Conservation (phyloP, 2,113 vertebrate genomes). For the Benthochromis sp. region DNA sequence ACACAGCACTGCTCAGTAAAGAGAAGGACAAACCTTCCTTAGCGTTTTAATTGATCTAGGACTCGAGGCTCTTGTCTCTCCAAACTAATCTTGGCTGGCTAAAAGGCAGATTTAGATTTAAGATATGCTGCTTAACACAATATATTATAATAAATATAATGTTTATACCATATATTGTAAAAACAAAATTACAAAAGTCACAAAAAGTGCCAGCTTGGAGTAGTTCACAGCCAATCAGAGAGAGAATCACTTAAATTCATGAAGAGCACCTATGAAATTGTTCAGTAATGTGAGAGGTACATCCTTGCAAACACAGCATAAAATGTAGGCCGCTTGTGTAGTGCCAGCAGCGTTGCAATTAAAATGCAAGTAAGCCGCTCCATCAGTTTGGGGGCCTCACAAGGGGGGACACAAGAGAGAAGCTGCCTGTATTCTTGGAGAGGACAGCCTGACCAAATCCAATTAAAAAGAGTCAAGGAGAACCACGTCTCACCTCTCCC, state of each 20-base stretch:
- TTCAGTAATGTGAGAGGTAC: background rate
- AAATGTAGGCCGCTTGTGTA: background rate
- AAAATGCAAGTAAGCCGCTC: constrained; percentile 35
- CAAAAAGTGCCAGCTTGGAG: background rate
- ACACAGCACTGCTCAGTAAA: background rate
- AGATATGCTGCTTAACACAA: background rate
- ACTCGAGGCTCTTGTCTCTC: background rate
- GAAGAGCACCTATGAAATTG: background rate
- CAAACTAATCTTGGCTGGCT: background rate
- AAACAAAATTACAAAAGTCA: background rate
- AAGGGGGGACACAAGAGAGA: background rate
- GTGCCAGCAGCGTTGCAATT: constrained; percentile 3
- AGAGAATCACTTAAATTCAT: background rate
- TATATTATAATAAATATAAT: background rate
- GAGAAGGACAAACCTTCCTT: constrained; percentile 8
- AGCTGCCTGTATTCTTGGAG: background rate
- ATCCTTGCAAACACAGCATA: background rate
- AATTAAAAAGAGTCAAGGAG: constrained; percentile 31
- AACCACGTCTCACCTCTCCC: constrained; percentile 2
- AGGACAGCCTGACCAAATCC: constrained; percentile 13
- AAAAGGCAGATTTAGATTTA: background rate
- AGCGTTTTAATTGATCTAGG: constrained; percentile 16
- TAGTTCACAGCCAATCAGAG: background rate
- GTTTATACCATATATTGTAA: background rate
- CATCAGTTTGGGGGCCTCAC: constrained; percentile 13